These are phyloP conservation scores for Brachionus rotundiformis DNA, from an alignment of 1,140 invertebrate genomes.

Conservation along the genomic window DNA sequence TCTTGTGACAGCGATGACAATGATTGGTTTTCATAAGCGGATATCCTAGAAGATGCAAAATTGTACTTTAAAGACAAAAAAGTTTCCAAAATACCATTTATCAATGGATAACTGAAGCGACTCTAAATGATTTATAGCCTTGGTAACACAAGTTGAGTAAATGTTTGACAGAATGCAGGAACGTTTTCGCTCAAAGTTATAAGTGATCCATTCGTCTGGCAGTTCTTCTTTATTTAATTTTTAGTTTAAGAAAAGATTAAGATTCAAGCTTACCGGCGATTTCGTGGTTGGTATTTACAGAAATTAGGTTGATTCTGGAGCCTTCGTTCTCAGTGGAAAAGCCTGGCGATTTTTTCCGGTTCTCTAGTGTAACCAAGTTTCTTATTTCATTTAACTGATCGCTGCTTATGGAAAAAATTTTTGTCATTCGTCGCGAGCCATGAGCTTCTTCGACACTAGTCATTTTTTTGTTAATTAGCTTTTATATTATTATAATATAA, in stretches of 20 bases:
- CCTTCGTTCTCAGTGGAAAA: not conserved
- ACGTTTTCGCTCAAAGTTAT: conserved; percentile 21
- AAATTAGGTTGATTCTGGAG: conserved; percentile 6
- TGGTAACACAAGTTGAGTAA: conserved; percentile 43
- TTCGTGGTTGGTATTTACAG: conserved; percentile 15
- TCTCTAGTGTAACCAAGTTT: not conserved
- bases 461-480: conserved; percentile 4
- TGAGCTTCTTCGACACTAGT: not conserved
- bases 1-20: not conserved
- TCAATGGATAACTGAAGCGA: conserved; percentile 15
- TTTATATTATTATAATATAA: not conserved
- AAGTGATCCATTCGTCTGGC: not conserved
- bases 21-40: not conserved
- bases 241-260: not conserved
- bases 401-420: not conserved
- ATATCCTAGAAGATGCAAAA: no score
- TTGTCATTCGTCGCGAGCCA: not conserved
- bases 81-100: not conserved
- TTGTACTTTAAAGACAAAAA: not conserved
- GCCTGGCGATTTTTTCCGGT: not conserved
- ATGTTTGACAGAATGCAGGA: not conserved
- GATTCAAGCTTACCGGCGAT: not conserved
- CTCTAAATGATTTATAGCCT: conserved; percentile 32
- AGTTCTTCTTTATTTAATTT: not conserved
- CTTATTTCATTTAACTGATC: conserved; percentile 9